Evolutionary conservation across 2,797 vertebrate genomes (phyloP).

Genomic region (Sebastes flavidus): DNA sequence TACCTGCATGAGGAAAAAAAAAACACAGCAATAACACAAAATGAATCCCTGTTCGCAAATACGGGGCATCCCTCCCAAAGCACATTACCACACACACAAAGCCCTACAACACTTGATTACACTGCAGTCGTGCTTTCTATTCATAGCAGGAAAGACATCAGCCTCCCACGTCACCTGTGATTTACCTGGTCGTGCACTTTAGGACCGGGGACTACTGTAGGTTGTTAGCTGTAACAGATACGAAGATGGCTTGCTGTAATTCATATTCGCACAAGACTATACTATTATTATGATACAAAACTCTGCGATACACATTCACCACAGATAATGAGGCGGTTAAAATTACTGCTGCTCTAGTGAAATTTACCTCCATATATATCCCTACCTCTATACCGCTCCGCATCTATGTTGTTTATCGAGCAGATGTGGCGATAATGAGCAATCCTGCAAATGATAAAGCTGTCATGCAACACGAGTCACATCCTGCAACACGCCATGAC

Average conservation of each 20-base stretch:
- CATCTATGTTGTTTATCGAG: slow-evolving; percentile 7
- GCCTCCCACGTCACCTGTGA: slow-evolving; percentile 31
- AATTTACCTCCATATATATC: background rate
- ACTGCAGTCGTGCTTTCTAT: slow-evolving; percentile 48
- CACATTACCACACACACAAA: slow-evolving; percentile 30
- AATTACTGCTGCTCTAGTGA: background rate
- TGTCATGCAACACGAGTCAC: slow-evolving; percentile 20
- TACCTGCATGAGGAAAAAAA: slow-evolving; percentile 17
- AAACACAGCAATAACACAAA: slow-evolving; percentile 45
- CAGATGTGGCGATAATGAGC: slow-evolving; percentile 35
- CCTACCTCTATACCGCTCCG: background rate
- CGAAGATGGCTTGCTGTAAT: background rate
- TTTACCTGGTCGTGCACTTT: slow-evolving; percentile 34
- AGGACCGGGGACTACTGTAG: background rate
- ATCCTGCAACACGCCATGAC: slow-evolving; percentile 5
- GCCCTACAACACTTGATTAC: slow-evolving; percentile 53
- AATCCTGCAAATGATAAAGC: background rate
- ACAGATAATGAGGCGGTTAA: background rate
- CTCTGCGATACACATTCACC: background rate
- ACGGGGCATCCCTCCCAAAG: slow-evolving; percentile 30
- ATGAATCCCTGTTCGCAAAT: slow-evolving; percentile 59
- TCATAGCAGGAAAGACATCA: slow-evolving; percentile 54
- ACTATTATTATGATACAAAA: background rate
- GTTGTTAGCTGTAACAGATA: slow-evolving; percentile 9
- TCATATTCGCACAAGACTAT: background rate